These are phyloP conservation scores for Halocynthia roretzi DNA, from an alignment of 23 tunicate genomes.

Conservation along the genomic window DNA sequence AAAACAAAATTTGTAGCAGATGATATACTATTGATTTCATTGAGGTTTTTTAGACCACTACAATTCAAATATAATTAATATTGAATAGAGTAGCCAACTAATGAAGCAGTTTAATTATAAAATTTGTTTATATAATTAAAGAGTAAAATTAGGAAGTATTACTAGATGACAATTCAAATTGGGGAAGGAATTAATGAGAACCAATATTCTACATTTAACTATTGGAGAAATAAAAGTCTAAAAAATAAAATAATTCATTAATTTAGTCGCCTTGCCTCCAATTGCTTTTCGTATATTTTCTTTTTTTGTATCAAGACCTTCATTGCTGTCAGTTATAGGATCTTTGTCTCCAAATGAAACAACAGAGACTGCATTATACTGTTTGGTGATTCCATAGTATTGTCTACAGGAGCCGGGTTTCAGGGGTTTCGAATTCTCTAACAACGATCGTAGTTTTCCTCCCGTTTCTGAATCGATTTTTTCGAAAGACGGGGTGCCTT, in stretches of 20 bases:
- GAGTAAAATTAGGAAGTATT: too few species aligned
- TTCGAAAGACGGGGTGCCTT: conserved; percentile 35
- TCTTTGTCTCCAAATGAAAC: conserved; percentile 45
- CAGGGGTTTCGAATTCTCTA: conserved; percentile 14
- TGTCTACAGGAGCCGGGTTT: conserved; percentile 52
- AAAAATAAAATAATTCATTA: not conserved
- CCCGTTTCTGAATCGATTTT: conserved; percentile 22
- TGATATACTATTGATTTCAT: not conserved
- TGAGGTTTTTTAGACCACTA: not conserved
- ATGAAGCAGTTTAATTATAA: too few species aligned
- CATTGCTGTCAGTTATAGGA: conserved; percentile 8
- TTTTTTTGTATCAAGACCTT: conserved; percentile 40
- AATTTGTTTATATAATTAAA: too few species aligned
- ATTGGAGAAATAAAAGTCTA: not conserved
- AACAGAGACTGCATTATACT: conserved; percentile 31
- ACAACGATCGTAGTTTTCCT: conserved; percentile 22
- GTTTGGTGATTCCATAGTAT: conserved; percentile 23
- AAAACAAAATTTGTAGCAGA: not conserved
- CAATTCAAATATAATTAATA: too few species aligned
- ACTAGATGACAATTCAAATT: not conserved
- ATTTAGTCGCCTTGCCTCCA: conserved; percentile 22
- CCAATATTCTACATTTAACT: not conserved
- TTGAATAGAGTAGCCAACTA: too few species aligned
- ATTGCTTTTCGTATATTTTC: conserved; percentile 58
- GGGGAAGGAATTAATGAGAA: not conserved